Percentiles rank a stretch among this genome's conserved stretches.
Conservation (phyloP, 2,888 invertebrate genomes). For the Calliopum simillimum region DNA sequence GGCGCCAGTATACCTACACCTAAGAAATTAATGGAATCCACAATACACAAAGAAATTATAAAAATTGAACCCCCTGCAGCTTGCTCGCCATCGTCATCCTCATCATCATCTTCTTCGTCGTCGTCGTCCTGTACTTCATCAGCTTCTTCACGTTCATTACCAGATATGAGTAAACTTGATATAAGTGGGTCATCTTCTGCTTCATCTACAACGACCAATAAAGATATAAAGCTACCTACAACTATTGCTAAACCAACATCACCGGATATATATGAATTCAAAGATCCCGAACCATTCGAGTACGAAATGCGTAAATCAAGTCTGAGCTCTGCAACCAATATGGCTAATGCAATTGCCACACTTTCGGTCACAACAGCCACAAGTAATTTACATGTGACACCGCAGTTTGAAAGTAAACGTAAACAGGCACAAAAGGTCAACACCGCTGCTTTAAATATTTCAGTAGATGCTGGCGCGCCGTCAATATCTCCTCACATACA, state of each 20-base stretch:
- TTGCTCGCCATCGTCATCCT: conserved; percentile 56
- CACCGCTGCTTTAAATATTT: conserved; percentile 33
- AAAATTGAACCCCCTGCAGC: conserved; percentile 56
- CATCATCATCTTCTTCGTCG: conserved; percentile 58
- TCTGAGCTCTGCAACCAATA: conserved; percentile 43
- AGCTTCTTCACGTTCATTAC: conserved; percentile 53
- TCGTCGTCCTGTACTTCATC: conserved; percentile 48
- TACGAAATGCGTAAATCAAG: conserved; percentile 75
- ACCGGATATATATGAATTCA: conserved; percentile 85
- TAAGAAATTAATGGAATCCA: conserved; percentile 54
- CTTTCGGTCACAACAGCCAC: conserved; percentile 10
- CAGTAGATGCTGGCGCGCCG: conserved; percentile 28
- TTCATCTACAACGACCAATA: conserved; percentile 37
- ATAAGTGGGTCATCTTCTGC: conserved; percentile 54
- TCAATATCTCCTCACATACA: conserved; percentile 17
- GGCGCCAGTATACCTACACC: background rate
- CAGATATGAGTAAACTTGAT: conserved; percentile 62
- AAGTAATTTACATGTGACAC: background rate
- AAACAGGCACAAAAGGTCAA: conserved; percentile 34
- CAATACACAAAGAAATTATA: conserved; percentile 52
- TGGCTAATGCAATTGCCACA: conserved; percentile 40
- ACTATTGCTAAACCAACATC: conserved; percentile 45
- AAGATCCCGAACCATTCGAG: conserved; percentile 90
- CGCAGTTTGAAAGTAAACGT: conserved; percentile 43
- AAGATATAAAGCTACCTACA: conserved; percentile 46